These are phyloP conservation scores for Helicoverpa zea DNA, from an alignment of 1,140 invertebrate species.

Conservation along the genomic window DNA sequence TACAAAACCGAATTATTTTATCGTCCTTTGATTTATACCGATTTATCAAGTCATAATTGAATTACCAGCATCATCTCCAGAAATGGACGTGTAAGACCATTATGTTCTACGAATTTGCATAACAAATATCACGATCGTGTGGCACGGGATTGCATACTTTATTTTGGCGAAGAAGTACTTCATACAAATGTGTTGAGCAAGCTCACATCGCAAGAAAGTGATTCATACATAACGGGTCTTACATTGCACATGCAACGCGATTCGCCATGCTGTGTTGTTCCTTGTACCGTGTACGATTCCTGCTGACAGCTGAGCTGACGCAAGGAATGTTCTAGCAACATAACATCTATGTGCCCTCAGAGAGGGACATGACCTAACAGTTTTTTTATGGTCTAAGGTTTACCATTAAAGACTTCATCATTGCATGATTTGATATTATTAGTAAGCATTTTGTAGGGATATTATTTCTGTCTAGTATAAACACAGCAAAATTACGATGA, in stretches of 20 bases:
- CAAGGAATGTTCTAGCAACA: not conserved
- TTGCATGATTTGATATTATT: no score
- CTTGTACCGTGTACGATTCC: not conserved
- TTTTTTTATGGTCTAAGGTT: no score
- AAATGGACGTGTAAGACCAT: not conserved
- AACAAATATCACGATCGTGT: not conserved
- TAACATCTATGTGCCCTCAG: not conserved
- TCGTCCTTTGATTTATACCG: no score
- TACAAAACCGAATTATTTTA: no score
- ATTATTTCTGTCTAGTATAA: no score
- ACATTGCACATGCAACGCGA: slow-evolving; percentile 10
- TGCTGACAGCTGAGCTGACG: not conserved
- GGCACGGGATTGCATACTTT: not conserved
- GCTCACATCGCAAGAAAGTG: slow-evolving; percentile 23
- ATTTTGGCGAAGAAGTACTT: slow-evolving; percentile 5
- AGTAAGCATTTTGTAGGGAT: no score
- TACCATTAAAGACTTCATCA: no score
- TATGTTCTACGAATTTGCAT: not conserved
- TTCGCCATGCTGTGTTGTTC: not conserved
- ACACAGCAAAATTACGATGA: no score
- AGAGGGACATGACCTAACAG: no score
- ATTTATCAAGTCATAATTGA: no score
- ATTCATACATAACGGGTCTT: slow-evolving; percentile 15
- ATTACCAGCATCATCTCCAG: no score
- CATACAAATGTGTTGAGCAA: slow-evolving; percentile 4